These are phyloP conservation scores for Helicoverpa zea DNA, from an alignment of 1,140 invertebrate genomes.

Conservation along the genomic window DNA sequence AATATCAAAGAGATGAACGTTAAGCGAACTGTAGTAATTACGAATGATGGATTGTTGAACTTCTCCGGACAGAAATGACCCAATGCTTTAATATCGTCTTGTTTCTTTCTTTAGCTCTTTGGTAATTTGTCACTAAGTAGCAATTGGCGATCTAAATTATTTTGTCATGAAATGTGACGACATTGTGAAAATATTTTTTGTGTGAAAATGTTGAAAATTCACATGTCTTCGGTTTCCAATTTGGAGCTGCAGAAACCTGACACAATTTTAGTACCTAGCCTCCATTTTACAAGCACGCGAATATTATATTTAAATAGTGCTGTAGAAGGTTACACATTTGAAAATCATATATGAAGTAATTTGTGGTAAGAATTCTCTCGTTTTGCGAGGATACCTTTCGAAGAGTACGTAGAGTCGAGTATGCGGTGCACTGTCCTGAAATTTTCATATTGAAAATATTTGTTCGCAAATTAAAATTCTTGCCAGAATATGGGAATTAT, in stretches of 20 bases:
- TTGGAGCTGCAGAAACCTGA: background rate
- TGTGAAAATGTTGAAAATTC: no score
- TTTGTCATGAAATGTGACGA: background rate
- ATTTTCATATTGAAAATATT: conserved; percentile 45
- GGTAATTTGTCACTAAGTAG: conserved; percentile 65
- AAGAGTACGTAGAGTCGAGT: conserved; percentile 13
- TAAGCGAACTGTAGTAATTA: conserved; percentile 72
- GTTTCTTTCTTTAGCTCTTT: conserved; percentile 67
- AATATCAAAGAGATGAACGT: conserved; percentile 73
- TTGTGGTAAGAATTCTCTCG: conserved; percentile 37
- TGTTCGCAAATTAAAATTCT: conserved; percentile 41
- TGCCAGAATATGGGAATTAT: background rate
- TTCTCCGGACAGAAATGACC: conserved; percentile 71
- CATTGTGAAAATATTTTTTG: no score
- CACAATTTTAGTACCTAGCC: conserved; percentile 3
- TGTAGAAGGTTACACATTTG: conserved; percentile 36
- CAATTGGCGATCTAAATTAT: conserved; percentile 20
- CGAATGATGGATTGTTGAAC: conserved; percentile 76
- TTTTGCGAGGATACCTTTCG: conserved; percentile 33
- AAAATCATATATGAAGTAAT: conserved; percentile 40
- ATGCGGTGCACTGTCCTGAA: conserved; percentile 28
- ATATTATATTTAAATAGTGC: conserved; percentile 26
- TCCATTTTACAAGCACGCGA: conserved; percentile 13
- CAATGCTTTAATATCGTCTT: conserved; percentile 75
- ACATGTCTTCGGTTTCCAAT: background rate